Evolutionary conservation across 1,140 invertebrate genomes (phyloP), one percentile per base, ranked within the genome.

Genomic region (Eriosoma lanigerum): DNA sequence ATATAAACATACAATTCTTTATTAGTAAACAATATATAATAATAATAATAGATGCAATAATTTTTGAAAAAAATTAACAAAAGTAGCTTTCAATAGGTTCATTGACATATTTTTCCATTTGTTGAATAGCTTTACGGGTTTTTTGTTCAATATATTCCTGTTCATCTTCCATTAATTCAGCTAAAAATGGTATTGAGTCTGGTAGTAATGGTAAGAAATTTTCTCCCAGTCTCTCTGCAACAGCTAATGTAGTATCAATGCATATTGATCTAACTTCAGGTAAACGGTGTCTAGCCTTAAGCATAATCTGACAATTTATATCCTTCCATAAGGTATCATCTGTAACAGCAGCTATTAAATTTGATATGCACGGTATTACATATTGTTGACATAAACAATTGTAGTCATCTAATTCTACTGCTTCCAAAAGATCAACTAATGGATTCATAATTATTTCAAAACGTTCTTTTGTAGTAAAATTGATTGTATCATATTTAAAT

Each of bases 301-400:
- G 87, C 21, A 97, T 86, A 73, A 96, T 90, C 86, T 96, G 93
- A 86, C 96, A 94, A 84, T 96, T 94, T 4, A 97, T 86, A 83
- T 93, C 90, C 85, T 96, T 96, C 91, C 95, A 96, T 4, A 95
- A 84, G 0, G 92, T 89, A 85, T 97, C 95, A 84, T 97, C 95
- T 10, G 90, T 90, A 19, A 90, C 90, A 0, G 93, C 92, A n/a
- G 91, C 89, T 17, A 92, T 91, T 82, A 97, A 92, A 81, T 94
- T 90, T 15, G 92, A 90, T 70, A 97, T 88, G 84, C 93, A 94
- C 0, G 93, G 92, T 17, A 91, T 90, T 3, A 97, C 86, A 15
- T 91, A 85, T 24, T 90, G 87, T 46, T 85, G 87, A 0, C 92
- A 88, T 60, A 93, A 87, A 1, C 86, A 84, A 24, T 88, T 88